Conservation (phyloP, 2,113 vertebrate genomes). For the Raja brachyura region DNA sequence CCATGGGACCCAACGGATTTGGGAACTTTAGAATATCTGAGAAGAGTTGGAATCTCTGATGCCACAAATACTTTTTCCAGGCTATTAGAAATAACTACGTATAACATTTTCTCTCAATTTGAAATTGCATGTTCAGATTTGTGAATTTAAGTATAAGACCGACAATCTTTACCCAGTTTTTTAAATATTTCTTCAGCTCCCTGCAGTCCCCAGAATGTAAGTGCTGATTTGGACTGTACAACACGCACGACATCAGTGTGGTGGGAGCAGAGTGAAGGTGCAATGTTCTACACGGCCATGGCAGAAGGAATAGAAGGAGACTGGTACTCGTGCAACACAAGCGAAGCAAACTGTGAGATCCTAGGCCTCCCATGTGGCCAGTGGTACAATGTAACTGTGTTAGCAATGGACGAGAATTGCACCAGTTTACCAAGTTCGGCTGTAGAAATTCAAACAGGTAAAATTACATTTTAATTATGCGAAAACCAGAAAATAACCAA, state of each 20-base stretch:
- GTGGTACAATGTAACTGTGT: constrained; percentile 53
- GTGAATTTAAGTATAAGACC: neutral
- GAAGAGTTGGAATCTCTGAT: too few species aligned
- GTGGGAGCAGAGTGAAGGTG: constrained; percentile 49
- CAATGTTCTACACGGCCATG: constrained; percentile 49
- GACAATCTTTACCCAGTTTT: neutral
- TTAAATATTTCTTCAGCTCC: constrained; percentile 50
- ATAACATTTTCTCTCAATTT: neutral
- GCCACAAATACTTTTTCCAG: too few species aligned
- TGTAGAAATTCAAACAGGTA: constrained; percentile 57
- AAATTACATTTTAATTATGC: neutral
- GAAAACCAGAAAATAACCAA: neutral
- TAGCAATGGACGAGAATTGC: constrained; percentile 50
- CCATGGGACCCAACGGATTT: neutral
- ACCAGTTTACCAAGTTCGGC: constrained; percentile 53
- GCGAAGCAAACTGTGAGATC: constrained; percentile 50
- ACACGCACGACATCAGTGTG: constrained; percentile 48
- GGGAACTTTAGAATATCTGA: too few species aligned
- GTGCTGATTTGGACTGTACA: constrained; percentile 49
- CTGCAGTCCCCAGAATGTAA: constrained; percentile 53
- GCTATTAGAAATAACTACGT: too few species aligned
- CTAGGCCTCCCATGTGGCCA: constrained; percentile 50
- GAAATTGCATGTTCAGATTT: neutral
- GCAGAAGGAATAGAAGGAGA: constrained; percentile 48
- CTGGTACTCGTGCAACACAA: constrained; percentile 49